Conservation (phyloP, 1,140 invertebrate species). For the Platorchestia sp. region DNA sequence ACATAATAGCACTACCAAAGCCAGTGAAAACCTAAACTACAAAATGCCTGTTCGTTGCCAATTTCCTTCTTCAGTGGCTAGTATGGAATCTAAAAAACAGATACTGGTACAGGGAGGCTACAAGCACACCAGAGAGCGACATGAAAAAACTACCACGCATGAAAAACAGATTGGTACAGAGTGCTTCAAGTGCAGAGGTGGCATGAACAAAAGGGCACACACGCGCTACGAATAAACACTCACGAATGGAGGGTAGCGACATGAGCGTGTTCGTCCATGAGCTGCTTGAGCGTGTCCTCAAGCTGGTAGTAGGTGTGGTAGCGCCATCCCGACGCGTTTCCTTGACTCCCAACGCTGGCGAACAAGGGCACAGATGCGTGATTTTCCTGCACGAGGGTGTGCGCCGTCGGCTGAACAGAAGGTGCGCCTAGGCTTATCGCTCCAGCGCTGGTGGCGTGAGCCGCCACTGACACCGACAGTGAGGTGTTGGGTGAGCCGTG, state of each 20-base stretch:
- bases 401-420: background rate
- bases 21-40: too few relatives aligned
- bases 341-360: background rate
- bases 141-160: too few relatives aligned
- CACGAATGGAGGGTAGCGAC: background rate
- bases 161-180: too few relatives aligned
- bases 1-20: too few relatives aligned
- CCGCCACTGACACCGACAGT: background rate
- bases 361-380: background rate
- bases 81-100: too few relatives aligned
- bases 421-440: background rate
- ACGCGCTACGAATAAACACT: background rate
- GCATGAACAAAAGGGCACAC: background rate
- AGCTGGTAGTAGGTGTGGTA: slow-evolving; percentile 40
- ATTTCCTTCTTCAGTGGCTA: too few relatives aligned
- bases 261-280: background rate
- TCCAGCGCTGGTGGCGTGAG: background rate
- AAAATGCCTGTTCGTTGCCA: too few relatives aligned
- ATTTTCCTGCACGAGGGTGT: background rate
- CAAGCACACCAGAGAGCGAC: too few relatives aligned
- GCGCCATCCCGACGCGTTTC: background rate
- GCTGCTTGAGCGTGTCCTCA: background rate
- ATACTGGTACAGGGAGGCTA: too few relatives aligned
- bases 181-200: too few relatives aligned
- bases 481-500: background rate